phyloP scores from a whole-genome alignment of 2,888 invertebrate genomes.

The Sisyra terminalis region DNA sequence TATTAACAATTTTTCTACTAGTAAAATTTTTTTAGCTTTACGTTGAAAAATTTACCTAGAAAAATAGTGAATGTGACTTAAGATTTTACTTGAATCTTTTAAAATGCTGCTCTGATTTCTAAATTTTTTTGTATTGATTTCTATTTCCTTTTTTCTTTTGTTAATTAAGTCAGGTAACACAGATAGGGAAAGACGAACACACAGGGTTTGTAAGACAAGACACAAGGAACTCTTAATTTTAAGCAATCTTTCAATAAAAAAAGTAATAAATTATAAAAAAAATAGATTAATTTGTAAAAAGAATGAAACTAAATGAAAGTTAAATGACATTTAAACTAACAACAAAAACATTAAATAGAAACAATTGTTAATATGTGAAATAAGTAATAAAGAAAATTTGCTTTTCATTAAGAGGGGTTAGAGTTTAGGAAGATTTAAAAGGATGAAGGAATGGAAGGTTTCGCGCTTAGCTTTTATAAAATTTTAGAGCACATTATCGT shows the following conservation, averaged over 20 bases:
- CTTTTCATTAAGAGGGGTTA: background rate
- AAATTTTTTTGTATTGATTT: no score
- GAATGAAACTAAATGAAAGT: background rate
- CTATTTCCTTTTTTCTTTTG: background rate
- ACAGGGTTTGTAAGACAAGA: conserved; percentile 83
- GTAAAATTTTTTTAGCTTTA: no score
- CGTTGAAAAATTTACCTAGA: no score
- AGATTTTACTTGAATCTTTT: no score
- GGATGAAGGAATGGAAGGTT: conserved; percentile 2
- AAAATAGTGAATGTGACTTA: no score
- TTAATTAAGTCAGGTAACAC: conserved; percentile 9
- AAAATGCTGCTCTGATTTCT: no score
- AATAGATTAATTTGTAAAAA: background rate
- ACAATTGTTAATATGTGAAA: background rate
- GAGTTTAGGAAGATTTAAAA: background rate
- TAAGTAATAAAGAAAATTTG: background rate
- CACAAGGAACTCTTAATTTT: conserved; percentile 41
- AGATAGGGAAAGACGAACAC: conserved; percentile 66
- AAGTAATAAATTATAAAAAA: background rate
- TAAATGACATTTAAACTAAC: background rate
- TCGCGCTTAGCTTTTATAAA: conserved; percentile 5
- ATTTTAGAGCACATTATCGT: background rate
- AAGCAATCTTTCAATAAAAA: background rate
- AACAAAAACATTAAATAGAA: background rate
- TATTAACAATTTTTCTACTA: no score